Base-by-base conservation (phyloP, 2,888 invertebrate genomes). In the Drosophila seclusa region DNA sequence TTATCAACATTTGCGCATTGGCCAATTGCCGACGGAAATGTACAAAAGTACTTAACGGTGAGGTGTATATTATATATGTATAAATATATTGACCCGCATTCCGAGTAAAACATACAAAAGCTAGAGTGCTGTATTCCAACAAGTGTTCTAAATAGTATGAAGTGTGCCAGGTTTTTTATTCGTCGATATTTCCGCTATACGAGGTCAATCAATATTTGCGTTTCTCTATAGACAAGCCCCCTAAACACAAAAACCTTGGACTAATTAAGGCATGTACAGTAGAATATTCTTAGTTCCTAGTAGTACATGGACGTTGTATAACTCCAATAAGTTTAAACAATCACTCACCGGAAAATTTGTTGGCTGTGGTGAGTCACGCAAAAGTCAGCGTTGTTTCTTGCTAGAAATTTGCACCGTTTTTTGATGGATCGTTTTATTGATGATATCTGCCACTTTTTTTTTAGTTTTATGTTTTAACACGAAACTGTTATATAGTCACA, bases 401-500 rank as follows among this genome's bases (percentile, higher is more conserved):
- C 53, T 58, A 58, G 66, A 45, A 53, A 66, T 70, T 72, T 62
- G 54, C 45, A 52, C 50, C 50, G 40, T 10, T 52, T 63, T 53
- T 58, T 53, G 2, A 60, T 45, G 34, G 64, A 52, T 59, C 53
- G 24, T n/a, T 61, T 52, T 68, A 61, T 66, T 49, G 58, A 42
- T 69, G 67, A 50, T 54, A 68, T 77, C 38, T 59, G 55, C 52
- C 78, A 87, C 68, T 11, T 74, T 72, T 50, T 49, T 24, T 49
- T 29, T 11, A 57, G 48, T 49, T 65, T 52, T 27, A n/a, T n/a
- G 58, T 49, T 83, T 89, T 89, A 92, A 92, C 91, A 91, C 91
- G 91, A 91, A 82, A 78, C 85, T 66, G 86, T 61, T 79, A 82
- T 84, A 89, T 85, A 90, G 90, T 90, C 89, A 83, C 79, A 87